Base-by-base conservation (phyloP, 1,140 invertebrate genomes). In the Halictus rubicundus region DNA sequence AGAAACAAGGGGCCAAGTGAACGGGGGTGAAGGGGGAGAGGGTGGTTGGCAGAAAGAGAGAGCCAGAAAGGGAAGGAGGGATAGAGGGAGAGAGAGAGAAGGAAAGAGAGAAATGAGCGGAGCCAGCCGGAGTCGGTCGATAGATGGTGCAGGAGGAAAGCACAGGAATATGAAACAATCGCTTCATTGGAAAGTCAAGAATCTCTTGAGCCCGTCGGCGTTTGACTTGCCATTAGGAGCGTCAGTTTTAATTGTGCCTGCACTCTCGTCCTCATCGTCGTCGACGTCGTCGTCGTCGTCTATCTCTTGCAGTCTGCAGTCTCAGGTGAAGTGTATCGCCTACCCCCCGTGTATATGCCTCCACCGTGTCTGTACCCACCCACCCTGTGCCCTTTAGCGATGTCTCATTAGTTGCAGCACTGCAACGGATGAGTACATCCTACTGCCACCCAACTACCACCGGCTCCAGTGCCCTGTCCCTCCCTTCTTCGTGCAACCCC, bases 221-320 rank as follows among this genome's bases (percentile, higher is more conserved):
- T 93, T 93, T 93, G 92, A 93, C 92, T 93, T 92, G 92, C 92
- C 92, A 93, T 93, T 93, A 93, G 92, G 88, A 92, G 91, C 92
- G 91, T 93, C 92, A 93, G 92, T 93, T 93, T 93, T 93, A 93
- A 93, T 93, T 93, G 92, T 93, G 91, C 90, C 91, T 91, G 90
- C 89, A 84, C 84, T 84, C 85, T 88, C 88, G 80, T 88, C 87
- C 83, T 87, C 87, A 66, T 85, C 87, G 71, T 87, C 85, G 74
- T 73, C 74, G 75, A 78, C 80, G 83, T 77, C 68, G 49, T 77
- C 80, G 73, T 83, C 78, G 86, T 88, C 85, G 89, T 89, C 91
- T 90, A 90, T 92, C 89, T 91, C 85, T 84, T 86, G 87, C 88
- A 92, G 89, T 91, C 90, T 84, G 80, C 88, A 81, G 91, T 92